These are phyloP conservation scores for Rhyacophila brunnea DNA, from an alignment of 1,140 invertebrate species.

Conservation along the genomic window DNA sequence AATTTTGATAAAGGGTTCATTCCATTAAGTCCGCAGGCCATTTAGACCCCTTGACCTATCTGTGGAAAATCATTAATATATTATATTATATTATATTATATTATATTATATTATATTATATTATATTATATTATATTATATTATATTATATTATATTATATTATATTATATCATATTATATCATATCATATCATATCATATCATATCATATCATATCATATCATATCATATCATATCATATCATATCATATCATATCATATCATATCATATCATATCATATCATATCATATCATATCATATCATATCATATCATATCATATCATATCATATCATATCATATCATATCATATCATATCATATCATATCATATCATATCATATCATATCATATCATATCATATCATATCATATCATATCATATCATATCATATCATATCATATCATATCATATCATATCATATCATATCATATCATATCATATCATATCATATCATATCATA, in stretches of 20 bases:
- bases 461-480: slow-evolving; percentile 21
- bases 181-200: slow-evolving; percentile 30
- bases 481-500: slow-evolving; percentile 29
- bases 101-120: slow-evolving; percentile 26
- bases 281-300: slow-evolving; percentile 31
- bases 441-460: slow-evolving; percentile 28
- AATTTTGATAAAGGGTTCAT: no score
- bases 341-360: slow-evolving; percentile 29
- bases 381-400: slow-evolving; percentile 29
- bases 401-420: slow-evolving; percentile 30
- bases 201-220: slow-evolving; percentile 4
- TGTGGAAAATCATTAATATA: background rate
- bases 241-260: background rate
- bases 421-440: slow-evolving; percentile 31
- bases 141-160: slow-evolving; percentile 31
- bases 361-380: slow-evolving; percentile 28
- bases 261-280: slow-evolving; percentile 25
- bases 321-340: slow-evolving; percentile 31
- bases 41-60: no score
- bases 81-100: slow-evolving; percentile 28
- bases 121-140: slow-evolving; percentile 29
- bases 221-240: background rate
- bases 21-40: no score
- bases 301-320: slow-evolving; percentile 24
- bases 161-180: slow-evolving; percentile 31